These are phyloP conservation scores for Drosophila anceps DNA, from an alignment of 2,888 invertebrate genomes.

Conservation along the genomic window DNA sequence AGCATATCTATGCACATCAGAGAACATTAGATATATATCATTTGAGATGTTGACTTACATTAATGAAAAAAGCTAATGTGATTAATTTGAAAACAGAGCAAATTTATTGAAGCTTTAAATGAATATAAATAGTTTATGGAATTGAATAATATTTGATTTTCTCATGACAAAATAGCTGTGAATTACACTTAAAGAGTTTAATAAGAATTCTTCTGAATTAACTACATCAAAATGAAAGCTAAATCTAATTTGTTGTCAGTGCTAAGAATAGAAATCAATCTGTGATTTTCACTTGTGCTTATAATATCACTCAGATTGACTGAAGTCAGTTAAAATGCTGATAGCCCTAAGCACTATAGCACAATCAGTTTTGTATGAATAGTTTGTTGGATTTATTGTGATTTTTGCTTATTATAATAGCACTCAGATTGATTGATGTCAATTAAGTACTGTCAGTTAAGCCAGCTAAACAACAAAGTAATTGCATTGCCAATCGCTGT, in stretches of 20 bases:
- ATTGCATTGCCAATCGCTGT: not conserved
- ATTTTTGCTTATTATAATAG: too few species aligned
- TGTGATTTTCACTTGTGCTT: too few species aligned
- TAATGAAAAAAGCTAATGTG: not conserved
- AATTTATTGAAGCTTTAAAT: not conserved
- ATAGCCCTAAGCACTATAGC: too few species aligned
- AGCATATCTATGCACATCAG: not conserved
- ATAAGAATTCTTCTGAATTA: too few species aligned
- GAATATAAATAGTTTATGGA: not conserved
- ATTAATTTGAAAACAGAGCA: too few species aligned
- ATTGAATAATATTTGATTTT: not conserved
- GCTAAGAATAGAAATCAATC: too few species aligned
- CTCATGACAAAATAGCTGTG: too few species aligned
- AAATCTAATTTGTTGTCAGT: not conserved
- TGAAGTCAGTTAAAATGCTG: too few species aligned
- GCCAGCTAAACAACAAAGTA: not conserved
- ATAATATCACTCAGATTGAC: too few species aligned
- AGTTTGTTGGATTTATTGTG: too few species aligned
- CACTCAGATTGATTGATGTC: not conserved
- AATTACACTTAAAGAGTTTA: too few species aligned
- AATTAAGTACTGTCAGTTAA: not conserved
- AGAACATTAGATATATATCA: not conserved
- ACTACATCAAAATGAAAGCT: not conserved
- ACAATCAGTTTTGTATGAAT: too few species aligned
- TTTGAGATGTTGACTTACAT: not conserved